Evolutionary conservation across 1,140 invertebrate species (phyloP), one percentile per base, ranked within the genome.

Genomic region (Hycleus phaleratus): DNA sequence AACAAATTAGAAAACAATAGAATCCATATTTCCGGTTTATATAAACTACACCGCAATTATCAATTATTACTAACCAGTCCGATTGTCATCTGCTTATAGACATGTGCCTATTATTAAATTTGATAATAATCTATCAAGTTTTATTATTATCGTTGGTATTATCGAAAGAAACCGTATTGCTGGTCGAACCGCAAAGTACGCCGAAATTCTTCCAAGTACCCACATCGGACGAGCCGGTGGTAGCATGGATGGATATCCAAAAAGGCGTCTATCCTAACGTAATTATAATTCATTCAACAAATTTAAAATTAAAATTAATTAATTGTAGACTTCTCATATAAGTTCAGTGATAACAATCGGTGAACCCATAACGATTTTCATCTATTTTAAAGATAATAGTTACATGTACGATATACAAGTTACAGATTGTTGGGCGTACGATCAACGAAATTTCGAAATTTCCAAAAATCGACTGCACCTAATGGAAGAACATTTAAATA

Each of bases 221-320:
- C 8, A 81, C 82, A 2, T 74, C 78, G 0, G 77, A 76, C 24
- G 80, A 81, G 3, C 78, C 80, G 2, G 77, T 88, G 0, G 80
- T 85, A 61, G 87, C 85, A 71, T 88, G 85, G 85, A 88, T 88
- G 85, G 85, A 87, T 60, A 86, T 88, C 52, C 83, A 85, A 56
- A 79, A 78, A 62, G 86, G 86, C 63, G 72, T 78, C 50, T 86
- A 81, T 67, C 85, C 85, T 40, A 82, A 84, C 69, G 81, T 85
- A 73, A 77, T 75, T 56, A 8, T 46, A 12, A 25, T 47, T 39
- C 6, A 12, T 40, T 24, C 26, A 24, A 32, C 12, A 46, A 49
- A 26, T 24, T 49, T 43, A 38, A 39, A 56, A 50, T n/a, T 25
- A 47, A 9, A 39, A 50, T 7, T 2, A 38, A 64, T 49, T 59